These are phyloP conservation scores for Arenaria interpres DNA, from an alignment of 2,113 vertebrate genomes.

Conservation along the genomic window DNA sequence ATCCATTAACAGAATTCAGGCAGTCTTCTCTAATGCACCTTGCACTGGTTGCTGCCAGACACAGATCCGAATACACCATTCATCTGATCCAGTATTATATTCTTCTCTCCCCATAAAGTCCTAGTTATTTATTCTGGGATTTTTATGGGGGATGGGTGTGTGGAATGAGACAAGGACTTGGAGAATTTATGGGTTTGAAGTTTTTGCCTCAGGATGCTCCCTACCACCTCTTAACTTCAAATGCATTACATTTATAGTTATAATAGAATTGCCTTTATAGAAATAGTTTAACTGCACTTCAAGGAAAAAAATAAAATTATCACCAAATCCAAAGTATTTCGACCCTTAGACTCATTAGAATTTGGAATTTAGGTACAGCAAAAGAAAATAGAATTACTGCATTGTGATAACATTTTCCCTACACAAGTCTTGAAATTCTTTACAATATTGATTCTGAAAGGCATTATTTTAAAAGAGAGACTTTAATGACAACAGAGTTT, in stretches of 20 bases:
- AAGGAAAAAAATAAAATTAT: not conserved
- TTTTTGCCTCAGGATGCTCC: not conserved
- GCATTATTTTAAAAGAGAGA: not conserved
- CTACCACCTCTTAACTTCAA: not conserved
- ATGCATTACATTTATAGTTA: not conserved
- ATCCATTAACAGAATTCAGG: not conserved
- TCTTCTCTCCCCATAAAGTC: not conserved
- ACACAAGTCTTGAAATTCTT: not conserved
- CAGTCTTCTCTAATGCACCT: not conserved
- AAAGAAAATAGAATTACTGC: not conserved
- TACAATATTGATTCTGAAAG: not conserved
- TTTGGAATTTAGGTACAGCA: not conserved
- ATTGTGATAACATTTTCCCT: not conserved
- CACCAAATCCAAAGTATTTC: not conserved
- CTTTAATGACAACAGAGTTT: not conserved
- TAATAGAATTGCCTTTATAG: not conserved
- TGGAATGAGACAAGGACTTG: not conserved
- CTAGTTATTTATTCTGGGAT: not conserved
- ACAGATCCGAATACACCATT: not conserved
- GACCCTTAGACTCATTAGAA: not conserved
- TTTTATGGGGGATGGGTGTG: not conserved
- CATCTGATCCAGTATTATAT: not conserved
- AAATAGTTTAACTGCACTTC: not conserved
- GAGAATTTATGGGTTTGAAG: not conserved
- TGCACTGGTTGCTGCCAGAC: not conserved